Base-by-base conservation (phyloP, 2,888 invertebrate genomes). In the Dasypolia templi region DNA sequence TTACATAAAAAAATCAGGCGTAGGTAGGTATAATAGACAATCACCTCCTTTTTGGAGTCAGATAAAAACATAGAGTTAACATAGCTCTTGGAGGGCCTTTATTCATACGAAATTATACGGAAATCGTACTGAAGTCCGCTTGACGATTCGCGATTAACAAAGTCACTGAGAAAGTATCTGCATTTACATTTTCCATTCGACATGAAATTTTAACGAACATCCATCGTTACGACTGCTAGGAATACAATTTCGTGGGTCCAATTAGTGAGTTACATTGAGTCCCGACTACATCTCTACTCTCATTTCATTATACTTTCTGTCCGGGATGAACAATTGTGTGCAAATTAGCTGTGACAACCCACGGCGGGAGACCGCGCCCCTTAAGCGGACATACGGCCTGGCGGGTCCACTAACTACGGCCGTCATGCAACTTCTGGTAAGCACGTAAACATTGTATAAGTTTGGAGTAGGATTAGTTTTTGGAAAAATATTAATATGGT, bases 291-390 rank as follows among this genome's bases (percentile, higher is more conserved):
- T 92, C 93, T 92, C 91, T 91, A 91, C 90, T 93, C 92, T 93
- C 93, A 93, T 95, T 94, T 93, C 92, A n/a, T n/a, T 93, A 91
- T 94, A 93, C 93, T 94, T 94, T 93, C 91, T 90, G 91, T 91
- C 86, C 85, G 89, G 89, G 92, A 94, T 95, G 94, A 95, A 95
- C 95, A 94, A 95, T 95, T 95, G 94, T 93, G 93, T 93, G 95
- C 94, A 95, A 95, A 95, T 95, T 95, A 95, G 94, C 94, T 91
- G 91, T 92, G 95, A 94, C 94, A 94, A 92, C 90, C 91, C 92
- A 87, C 91, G 89, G 88, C 89, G 86, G 86, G 91, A 89, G 92
- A 92, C 92, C 91, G 89, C 89, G 87, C 86, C 89, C 84, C 82
- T 79, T 53, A 51, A 17, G 69, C 58, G 87, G 90, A 93, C 93